Conservation (phyloP, 2,113 vertebrate genomes). For the Notothenia rossii region DNA sequence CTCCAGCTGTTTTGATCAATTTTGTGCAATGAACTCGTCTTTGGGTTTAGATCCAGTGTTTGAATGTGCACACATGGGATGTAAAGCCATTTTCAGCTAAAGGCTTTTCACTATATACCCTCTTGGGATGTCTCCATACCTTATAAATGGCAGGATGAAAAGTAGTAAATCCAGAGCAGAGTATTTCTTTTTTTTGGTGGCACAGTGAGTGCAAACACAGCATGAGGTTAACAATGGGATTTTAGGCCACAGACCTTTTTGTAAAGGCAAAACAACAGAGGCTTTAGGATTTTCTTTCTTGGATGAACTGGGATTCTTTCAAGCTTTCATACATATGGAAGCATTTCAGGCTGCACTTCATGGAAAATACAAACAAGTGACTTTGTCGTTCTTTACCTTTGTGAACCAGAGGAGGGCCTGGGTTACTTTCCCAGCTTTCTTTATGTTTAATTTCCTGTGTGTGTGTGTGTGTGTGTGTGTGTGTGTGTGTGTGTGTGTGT, state of each 20-base stretch:
- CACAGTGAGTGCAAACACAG: slow-evolving; percentile 4
- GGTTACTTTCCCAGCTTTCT: slow-evolving; percentile 2
- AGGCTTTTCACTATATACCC: neutral
- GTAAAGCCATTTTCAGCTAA: too few relatives aligned
- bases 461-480: slow-evolving; percentile 21
- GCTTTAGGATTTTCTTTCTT: neutral
- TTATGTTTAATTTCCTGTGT: slow-evolving; percentile 39
- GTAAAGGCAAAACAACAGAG: neutral
- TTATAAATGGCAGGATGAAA: neutral
- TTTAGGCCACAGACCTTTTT: neutral
- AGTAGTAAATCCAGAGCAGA: neutral
- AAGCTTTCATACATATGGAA: neutral
- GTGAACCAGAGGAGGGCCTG: neutral
- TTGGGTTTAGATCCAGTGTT: too few relatives aligned
- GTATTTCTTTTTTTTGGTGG: neutral
- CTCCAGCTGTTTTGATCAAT: too few relatives aligned
- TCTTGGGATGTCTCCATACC: neutral
- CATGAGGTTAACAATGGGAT: neutral
- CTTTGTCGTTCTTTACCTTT: slow-evolving; percentile 15
- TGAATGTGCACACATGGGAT: too few relatives aligned
- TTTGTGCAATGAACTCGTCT: too few relatives aligned
- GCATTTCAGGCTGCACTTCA: neutral
- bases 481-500: slow-evolving; percentile 20
- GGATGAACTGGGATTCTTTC: neutral
- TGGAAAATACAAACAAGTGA: slow-evolving; percentile 7